Base-by-base conservation (phyloP, 2,888 invertebrate species). In the Eupithecia inturbata region DNA sequence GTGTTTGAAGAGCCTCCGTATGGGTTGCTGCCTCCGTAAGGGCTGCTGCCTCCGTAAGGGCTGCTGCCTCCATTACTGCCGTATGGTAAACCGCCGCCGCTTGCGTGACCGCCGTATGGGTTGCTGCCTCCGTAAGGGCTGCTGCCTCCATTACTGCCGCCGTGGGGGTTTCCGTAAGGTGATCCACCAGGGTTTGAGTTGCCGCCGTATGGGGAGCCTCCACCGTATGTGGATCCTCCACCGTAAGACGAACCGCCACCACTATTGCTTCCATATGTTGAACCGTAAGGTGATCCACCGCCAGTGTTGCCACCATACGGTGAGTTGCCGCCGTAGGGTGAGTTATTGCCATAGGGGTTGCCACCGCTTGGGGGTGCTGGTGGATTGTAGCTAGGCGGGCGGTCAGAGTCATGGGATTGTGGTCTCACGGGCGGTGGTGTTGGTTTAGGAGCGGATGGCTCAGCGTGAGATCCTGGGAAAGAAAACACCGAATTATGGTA, bases 371-470 rank as follows among this genome's bases (percentile, higher is more conserved):
- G 93, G 0, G 94, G 91, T 0, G 91, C 89, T 0, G 94, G 95
- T n/a, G 94, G 91, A 12, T 92, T 89, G 82, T 95, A 94, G 79
- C 87, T 89, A 5, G 95, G 95, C 1, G 88, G 81, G 3, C 89
- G 86, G 71, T 94, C 93, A 70, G 85, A 89, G 79, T 88, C 84
- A 45, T 83, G 82, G 12, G 89, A 79, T 6, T 92, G 90, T 19
- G 88, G 77, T 73, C 87, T 89, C 14, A 14, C 26, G 10, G 57
- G 57, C 57, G 91, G 92, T 68, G 85, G 83, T 26, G 84, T 76
- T 1, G 88, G 87, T 60, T 83, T 89, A 4, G 92, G 91, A 70
- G 85, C 84, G 1, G 87, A 82, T 39, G 94, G 93, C 72, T 90
- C 91, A 3, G 92, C 81, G 76, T 95, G 89, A 10, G 92, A 89